Conservation (phyloP, 2,797 vertebrate species). For the Alauda arvensis region DNA sequence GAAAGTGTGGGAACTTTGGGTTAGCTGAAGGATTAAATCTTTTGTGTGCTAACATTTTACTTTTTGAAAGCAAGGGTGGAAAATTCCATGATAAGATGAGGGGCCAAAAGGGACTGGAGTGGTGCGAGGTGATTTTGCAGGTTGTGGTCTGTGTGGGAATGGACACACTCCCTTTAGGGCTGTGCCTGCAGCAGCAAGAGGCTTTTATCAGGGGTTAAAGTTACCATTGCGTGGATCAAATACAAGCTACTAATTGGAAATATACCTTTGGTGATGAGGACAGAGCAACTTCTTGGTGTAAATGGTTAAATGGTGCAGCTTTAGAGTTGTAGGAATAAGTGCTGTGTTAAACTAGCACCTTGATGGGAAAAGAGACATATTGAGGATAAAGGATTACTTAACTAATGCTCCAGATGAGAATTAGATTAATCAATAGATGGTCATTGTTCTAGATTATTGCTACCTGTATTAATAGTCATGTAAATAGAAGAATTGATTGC, state of each 20-base stretch:
- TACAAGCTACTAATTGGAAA: not conserved
- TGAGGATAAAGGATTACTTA: not conserved
- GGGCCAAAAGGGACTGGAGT: not conserved
- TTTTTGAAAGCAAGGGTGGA: not conserved
- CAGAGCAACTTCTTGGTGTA: not conserved
- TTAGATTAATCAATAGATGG: not conserved
- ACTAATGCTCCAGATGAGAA: not conserved
- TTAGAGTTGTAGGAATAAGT: not conserved
- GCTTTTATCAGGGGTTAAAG: not conserved
- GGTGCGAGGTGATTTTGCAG: not conserved
- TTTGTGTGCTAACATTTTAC: not conserved
- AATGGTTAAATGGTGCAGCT: not conserved
- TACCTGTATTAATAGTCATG: not conserved
- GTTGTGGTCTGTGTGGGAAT: not conserved
- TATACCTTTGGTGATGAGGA: not conserved
- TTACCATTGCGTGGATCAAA: not conserved
- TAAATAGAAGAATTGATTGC: not conserved
- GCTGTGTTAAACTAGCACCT: not conserved
- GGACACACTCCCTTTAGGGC: fast-evolving
- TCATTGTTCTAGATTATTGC: not conserved
- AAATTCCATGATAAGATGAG: not conserved
- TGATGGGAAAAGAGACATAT: not conserved
- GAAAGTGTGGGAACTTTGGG: not conserved
- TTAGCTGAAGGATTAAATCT: not conserved
- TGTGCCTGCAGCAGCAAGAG: not conserved